phyloP scores from a whole-genome alignment of 2,797 vertebrate genomes.

The Zonotrichia albicollis region DNA sequence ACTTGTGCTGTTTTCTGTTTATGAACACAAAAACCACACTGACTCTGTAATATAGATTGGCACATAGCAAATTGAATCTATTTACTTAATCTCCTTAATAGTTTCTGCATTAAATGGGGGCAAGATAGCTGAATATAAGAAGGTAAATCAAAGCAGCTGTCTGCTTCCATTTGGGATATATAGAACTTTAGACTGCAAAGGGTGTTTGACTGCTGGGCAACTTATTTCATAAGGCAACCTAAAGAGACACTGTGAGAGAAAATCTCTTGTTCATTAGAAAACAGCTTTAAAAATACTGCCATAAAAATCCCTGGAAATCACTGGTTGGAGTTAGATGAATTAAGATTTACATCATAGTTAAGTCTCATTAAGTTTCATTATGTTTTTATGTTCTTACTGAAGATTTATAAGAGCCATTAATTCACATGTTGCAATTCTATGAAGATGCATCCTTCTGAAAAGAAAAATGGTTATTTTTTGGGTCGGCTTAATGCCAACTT shows the following conservation, averaged over 20 bases:
- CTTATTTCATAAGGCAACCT: not conserved
- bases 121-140: not conserved
- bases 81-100: constrained; percentile 31
- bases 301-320: constrained; percentile 15
- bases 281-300: constrained; percentile 8
- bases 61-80: constrained; percentile 1
- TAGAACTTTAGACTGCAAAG: not conserved
- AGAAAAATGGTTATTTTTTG: not conserved
- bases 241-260: not conserved
- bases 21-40: not conserved
- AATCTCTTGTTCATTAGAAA: constrained; percentile 23
- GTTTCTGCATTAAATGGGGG: not conserved
- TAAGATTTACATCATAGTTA: not conserved
- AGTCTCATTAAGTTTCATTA: constrained; percentile 23
- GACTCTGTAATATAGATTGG: not conserved
- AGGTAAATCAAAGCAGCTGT: constrained; percentile 4
- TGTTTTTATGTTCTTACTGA: not conserved
- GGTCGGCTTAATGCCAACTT: not conserved
- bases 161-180: not conserved
- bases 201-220: not conserved
- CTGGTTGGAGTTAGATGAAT: constrained; percentile 9
- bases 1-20: not conserved
- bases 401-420: constrained; percentile 20
- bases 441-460: not conserved
- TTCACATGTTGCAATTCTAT: not conserved